Conservation (phyloP, 2,888 invertebrate genomes). For the Allophyes oxyacanthae region DNA sequence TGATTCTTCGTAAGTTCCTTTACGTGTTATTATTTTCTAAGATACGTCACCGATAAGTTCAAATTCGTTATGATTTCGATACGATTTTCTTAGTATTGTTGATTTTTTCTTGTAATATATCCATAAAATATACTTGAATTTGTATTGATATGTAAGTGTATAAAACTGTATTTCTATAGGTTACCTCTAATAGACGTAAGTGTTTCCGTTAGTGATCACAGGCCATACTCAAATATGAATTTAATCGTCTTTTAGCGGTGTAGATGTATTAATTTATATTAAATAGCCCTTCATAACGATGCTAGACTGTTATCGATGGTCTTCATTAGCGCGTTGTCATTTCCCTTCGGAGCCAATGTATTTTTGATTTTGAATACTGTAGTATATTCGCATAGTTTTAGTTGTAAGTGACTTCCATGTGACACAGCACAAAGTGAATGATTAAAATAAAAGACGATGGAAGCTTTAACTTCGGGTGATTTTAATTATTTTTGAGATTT, state of each 20-base stretch:
- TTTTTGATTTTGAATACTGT: constrained; percentile 71
- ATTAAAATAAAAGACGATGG: constrained; percentile 62
- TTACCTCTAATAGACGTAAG: constrained; percentile 75
- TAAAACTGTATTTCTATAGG: constrained; percentile 80
- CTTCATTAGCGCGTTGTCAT: constrained; percentile 55
- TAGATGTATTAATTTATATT: constrained; percentile 70
- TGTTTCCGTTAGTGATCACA: constrained; percentile 81
- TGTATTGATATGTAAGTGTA: constrained; percentile 77
- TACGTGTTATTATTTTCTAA: constrained; percentile 70
- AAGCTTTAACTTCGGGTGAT: constrained; percentile 69
- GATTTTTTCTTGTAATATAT: constrained; percentile 75
- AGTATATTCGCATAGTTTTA: constrained; percentile 70
- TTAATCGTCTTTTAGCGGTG: constrained; percentile 77
- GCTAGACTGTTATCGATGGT: constrained; percentile 73
- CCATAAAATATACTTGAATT: constrained; percentile 69
- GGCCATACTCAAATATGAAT: constrained; percentile 85
- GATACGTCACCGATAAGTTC: constrained; percentile 76
- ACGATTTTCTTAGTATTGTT: constrained; percentile 67
- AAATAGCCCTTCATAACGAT: constrained; percentile 69
- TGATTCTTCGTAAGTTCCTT: constrained; percentile 67
- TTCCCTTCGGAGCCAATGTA: constrained; percentile 59
- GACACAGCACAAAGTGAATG: constrained; percentile 81
- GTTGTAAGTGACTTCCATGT: constrained; percentile 80
- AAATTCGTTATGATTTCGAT: constrained; percentile 66
- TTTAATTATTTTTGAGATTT: constrained; percentile 77